Percentiles rank a stretch among this genome's conserved stretches.
phyloP scores from a whole-genome alignment of 2,113 vertebrate genomes.

The Aythya baeri region DNA sequence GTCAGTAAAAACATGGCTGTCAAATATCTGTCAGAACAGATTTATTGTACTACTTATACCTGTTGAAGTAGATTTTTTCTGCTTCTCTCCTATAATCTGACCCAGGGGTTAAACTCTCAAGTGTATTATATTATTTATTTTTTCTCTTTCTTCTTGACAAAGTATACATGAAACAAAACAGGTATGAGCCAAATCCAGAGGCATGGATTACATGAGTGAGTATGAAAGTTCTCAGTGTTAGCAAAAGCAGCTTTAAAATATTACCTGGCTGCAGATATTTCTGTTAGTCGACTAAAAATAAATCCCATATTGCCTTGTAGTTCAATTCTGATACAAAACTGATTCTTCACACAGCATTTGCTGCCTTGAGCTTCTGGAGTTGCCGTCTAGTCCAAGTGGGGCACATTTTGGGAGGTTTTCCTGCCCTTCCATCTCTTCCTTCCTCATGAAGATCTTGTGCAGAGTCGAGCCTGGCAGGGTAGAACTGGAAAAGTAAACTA shows the following conservation, averaged over 20 bases:
- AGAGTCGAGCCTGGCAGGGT: not conserved
- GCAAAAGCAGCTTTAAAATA: not conserved
- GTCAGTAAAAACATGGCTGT: slow-evolving; percentile 61
- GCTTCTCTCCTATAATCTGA: slow-evolving; percentile 43
- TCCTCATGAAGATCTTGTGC: not conserved
- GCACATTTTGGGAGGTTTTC: not conserved
- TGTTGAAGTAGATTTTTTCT: slow-evolving; percentile 26
- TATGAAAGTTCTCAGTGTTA: not conserved
- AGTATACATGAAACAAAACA: slow-evolving; percentile 35
- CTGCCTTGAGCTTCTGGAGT: not conserved
- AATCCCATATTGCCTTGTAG: not conserved
- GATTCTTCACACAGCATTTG: not conserved
- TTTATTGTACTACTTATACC: slow-evolving; percentile 60
- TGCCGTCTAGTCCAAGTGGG: not conserved
- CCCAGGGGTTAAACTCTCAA: slow-evolving; percentile 40
- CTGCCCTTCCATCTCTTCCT: not conserved
- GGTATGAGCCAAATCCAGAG: slow-evolving; percentile 28
- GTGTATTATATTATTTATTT: slow-evolving; percentile 21
- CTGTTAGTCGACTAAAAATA: not conserved
- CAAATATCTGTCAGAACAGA: slow-evolving; percentile 68
- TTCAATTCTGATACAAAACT: not conserved
- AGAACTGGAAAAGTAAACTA: not conserved
- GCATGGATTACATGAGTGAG: not conserved
- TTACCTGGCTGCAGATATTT: not conserved
- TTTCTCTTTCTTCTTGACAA: slow-evolving; percentile 47